Evolutionary conservation across 1,140 invertebrate species (phyloP).

Genomic region (Camponotus pennsylvanicus): DNA sequence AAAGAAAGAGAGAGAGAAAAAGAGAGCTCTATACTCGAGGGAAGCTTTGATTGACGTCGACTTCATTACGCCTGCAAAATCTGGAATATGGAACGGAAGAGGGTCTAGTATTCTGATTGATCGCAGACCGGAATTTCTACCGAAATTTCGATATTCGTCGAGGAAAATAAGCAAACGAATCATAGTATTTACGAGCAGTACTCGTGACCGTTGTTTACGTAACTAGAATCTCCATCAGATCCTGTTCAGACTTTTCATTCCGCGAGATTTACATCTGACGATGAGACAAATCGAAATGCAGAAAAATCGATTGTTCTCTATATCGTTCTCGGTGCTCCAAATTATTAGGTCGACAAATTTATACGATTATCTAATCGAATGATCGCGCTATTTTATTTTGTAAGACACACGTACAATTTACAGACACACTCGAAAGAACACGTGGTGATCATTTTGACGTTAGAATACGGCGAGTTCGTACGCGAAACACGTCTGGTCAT

Average conservation of each 20-base stretch:
- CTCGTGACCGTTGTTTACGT: constrained; percentile 36
- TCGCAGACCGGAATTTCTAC: constrained; percentile 17
- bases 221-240: constrained; percentile 6
- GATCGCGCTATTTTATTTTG: background rate
- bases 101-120: constrained; percentile 21
- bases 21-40: background rate
- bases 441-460: constrained; percentile 47
- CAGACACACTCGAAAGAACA: background rate
- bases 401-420: background rate
- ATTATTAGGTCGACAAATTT: constrained; percentile 22
- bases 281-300: background rate
- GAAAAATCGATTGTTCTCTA: constrained; percentile 9
- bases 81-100: constrained; percentile 44
- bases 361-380: constrained; percentile 14
- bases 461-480: constrained; percentile 16
- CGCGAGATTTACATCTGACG: constrained; percentile 31
- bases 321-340: background rate
- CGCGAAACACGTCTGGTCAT: constrained; percentile 60
- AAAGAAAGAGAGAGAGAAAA: background rate
- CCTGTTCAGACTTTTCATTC: constrained; percentile 18
- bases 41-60: constrained; percentile 34
- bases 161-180: constrained; percentile 38
- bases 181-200: constrained; percentile 18
- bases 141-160: constrained; percentile 19
- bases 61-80: constrained; percentile 49